Conservation (phyloP, 2,113 vertebrate genomes). For the Chaetura pelagica region DNA sequence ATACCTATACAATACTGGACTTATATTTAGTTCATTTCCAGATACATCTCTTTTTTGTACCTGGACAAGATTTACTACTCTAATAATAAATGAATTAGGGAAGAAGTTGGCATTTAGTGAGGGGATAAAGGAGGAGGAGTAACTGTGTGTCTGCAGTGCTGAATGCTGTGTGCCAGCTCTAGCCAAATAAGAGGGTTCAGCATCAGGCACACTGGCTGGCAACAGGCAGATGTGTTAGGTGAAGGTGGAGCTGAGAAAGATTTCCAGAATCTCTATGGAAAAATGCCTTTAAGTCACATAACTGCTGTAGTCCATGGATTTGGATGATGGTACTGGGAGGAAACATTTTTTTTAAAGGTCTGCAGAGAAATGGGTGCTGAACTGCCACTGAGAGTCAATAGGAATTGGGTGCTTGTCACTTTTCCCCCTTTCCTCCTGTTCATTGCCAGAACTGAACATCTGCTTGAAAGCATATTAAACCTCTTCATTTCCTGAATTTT, state of each 20-base stretch:
- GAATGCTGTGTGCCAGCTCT: background rate
- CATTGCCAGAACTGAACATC: background rate
- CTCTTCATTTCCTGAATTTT: background rate
- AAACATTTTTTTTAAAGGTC: background rate
- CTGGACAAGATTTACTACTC: background rate
- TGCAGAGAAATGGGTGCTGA: background rate
- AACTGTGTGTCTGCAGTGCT: background rate
- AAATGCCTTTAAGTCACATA: background rate
- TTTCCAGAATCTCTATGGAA: background rate
- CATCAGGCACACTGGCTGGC: background rate
- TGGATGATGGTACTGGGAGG: background rate
- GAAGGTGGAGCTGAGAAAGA: background rate
- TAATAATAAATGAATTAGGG: background rate
- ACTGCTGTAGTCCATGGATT: background rate
- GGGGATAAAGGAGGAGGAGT: background rate
- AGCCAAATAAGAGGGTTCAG: background rate
- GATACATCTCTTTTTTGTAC: background rate
- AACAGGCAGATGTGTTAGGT: background rate
- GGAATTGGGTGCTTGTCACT: background rate
- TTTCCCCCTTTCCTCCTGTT: background rate
- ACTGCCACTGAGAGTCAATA: background rate
- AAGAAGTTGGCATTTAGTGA: background rate
- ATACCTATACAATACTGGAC: background rate
- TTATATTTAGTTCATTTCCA: background rate
- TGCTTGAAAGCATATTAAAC: slow-evolving; percentile 1